Evolutionary conservation across 2,113 vertebrate genomes (phyloP).

Genomic region (Arothron firmamentum): DNA sequence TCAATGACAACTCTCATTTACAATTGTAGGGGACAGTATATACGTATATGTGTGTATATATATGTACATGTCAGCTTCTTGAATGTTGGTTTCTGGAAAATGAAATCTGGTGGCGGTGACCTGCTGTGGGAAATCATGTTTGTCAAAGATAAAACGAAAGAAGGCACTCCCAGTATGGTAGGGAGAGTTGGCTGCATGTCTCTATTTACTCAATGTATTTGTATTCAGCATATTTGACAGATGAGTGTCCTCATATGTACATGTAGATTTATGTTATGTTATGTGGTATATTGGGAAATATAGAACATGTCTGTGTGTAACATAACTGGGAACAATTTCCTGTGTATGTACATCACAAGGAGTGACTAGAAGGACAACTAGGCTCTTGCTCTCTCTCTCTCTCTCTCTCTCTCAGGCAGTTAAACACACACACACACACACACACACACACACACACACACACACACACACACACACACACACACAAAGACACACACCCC

Average conservation of each 20-base stretch:
- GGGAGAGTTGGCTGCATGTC: not conserved
- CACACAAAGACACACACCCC: no score
- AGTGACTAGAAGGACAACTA: conserved; percentile 27
- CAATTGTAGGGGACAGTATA: no score
- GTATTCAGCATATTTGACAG: not conserved
- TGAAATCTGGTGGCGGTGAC: no score
- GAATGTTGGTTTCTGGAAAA: no score
- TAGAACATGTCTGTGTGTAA: conserved; percentile 13
- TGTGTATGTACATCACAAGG: conserved; percentile 37
- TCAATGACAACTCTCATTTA: no score
- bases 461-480: conserved; percentile 1
- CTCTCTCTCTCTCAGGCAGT: conserved; percentile 4
- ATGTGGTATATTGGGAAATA: conserved; percentile 1
- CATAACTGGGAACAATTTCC: conserved; percentile 29
- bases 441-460: conserved; percentile 27
- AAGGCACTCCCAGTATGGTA: no score
- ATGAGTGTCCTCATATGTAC: not conserved
- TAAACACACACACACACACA: conserved; percentile 15
- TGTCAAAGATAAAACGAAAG: no score
- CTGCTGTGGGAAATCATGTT: no score
- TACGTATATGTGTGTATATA: no score
- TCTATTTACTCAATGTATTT: not conserved
- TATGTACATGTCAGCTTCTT: no score
- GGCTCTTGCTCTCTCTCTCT: not conserved
- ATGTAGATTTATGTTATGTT: conserved; percentile 10